Evolutionary conservation across 2,888 invertebrate species (phyloP).

Genomic region (Agrochola litura): DNA sequence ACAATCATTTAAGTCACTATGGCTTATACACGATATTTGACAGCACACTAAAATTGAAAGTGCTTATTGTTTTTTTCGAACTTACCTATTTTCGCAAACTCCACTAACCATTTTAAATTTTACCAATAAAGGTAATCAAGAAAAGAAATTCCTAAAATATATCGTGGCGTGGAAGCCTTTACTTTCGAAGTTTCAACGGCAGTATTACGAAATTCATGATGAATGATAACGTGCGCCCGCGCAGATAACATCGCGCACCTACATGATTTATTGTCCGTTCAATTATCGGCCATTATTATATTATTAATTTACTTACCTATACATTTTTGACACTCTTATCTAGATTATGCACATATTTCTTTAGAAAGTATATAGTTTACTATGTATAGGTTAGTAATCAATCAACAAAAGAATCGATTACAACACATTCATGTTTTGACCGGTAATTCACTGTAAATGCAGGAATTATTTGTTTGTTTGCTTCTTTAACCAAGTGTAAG

Average conservation of each 20-base stretch:
- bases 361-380: constrained; percentile 49
- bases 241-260: constrained; percentile 72
- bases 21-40: too few relatives aligned
- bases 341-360: constrained; percentile 56
- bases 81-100: neutral
- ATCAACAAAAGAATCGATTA: constrained; percentile 31
- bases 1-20: too few relatives aligned
- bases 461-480: neutral
- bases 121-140: neutral
- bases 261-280: constrained; percentile 61
- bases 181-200: constrained; percentile 68
- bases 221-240: constrained; percentile 72
- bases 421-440: neutral
- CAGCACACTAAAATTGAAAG: too few relatives aligned
- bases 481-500: neutral
- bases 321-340: constrained; percentile 66
- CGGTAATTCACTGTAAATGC: constrained; percentile 1
- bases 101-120: neutral
- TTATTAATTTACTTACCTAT: constrained; percentile 59
- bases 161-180: constrained; percentile 35
- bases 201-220: constrained; percentile 71
- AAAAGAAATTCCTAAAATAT: constrained; percentile 7
- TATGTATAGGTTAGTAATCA: constrained; percentile 33
- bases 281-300: constrained; percentile 59
- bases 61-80: neutral